Base-by-base conservation (phyloP, 2,113 vertebrate species). In the Tetraodon nigroviridis region DNA sequence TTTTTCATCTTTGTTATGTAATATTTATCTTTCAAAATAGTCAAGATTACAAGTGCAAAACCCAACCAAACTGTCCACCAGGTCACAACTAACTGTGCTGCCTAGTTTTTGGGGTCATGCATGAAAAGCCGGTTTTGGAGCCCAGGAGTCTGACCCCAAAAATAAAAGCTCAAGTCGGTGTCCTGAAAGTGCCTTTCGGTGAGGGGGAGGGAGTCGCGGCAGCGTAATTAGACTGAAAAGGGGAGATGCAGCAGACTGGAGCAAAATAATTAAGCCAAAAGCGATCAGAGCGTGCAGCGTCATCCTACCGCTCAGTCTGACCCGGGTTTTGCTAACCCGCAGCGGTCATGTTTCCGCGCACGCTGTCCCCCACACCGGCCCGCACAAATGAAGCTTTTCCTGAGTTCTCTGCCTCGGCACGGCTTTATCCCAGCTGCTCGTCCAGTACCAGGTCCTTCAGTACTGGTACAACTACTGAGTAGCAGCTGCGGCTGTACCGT, bases 71-170 rank as follows among this genome's bases (percentile, higher is more conserved):
- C 40, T 64, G 61, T 29, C 42, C 62, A 69, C 54, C 40, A 2
- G 20, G 58, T 41, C 53, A 75, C 65, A 70, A 54, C 37, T 72
- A 67, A 75, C 46, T 73, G 55, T 69, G 66, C 72, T 69, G 8
- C 11, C 71, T 71, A 74, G 69, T 60, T 42, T 74, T 53, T 70
- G 47, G 82, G 87, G 81, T 86, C 86, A 83, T 75, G 63, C 77
- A 57, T 60, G 55, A 60, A 83, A 87, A 86, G 76, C 70, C 6
- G 51, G 55, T 79, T 76, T 81, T 81, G 57, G 72, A 69, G 17
- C 17, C 1, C 0, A 6, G 19, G 58, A 45, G 57, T 57, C 68
- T 81, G 73, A 83, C 75, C 79, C 48, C 46, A 68, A 80, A 49
- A 68, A n/a, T n/a, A 80, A 68, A 74, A 64, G 22, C 51, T 51